These are phyloP conservation scores for Podilymbus podiceps DNA, from an alignment of 2,113 vertebrate genomes.

Conservation along the genomic window DNA sequence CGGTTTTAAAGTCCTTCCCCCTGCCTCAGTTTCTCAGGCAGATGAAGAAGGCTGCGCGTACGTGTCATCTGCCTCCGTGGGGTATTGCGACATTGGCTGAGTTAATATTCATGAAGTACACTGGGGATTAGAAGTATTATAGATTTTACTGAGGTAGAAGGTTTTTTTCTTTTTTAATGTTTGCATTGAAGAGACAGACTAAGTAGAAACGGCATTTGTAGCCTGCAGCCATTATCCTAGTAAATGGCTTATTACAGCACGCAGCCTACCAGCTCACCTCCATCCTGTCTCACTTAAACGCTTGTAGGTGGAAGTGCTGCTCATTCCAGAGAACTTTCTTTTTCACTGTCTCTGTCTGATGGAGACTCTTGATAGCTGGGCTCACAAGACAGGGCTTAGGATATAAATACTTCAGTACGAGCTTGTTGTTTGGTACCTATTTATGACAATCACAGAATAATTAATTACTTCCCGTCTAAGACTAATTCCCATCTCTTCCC, in stretches of 20 bases:
- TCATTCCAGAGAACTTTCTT: constrained; percentile 60
- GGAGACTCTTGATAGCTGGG: constrained; percentile 35
- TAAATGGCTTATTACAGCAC: constrained; percentile 51
- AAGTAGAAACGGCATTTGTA: constrained; percentile 42
- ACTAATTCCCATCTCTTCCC: constrained; percentile 29
- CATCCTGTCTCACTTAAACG: background rate
- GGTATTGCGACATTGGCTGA: background rate
- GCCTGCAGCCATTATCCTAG: constrained; percentile 51
- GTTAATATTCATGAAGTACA: background rate
- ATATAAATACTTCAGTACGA: constrained; percentile 46
- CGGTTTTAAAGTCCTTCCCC: background rate
- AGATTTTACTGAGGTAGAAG: background rate
- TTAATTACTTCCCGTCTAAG: constrained; percentile 47
- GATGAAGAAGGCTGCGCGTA: background rate
- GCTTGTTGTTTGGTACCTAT: constrained; percentile 47
- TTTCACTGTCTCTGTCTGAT: constrained; percentile 39
- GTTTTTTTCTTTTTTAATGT: background rate
- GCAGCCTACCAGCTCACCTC: constrained; percentile 40
- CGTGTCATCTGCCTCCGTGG: background rate
- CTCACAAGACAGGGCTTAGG: constrained; percentile 41
- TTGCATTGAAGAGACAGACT: constrained; percentile 34
- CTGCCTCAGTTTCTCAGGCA: background rate
- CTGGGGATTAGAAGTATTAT: background rate
- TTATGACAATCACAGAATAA: constrained; percentile 47
- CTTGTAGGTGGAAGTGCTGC: constrained; percentile 28